These are phyloP conservation scores for Corythornis vintsioides DNA, from an alignment of 2,113 vertebrate species.

Conservation along the genomic window DNA sequence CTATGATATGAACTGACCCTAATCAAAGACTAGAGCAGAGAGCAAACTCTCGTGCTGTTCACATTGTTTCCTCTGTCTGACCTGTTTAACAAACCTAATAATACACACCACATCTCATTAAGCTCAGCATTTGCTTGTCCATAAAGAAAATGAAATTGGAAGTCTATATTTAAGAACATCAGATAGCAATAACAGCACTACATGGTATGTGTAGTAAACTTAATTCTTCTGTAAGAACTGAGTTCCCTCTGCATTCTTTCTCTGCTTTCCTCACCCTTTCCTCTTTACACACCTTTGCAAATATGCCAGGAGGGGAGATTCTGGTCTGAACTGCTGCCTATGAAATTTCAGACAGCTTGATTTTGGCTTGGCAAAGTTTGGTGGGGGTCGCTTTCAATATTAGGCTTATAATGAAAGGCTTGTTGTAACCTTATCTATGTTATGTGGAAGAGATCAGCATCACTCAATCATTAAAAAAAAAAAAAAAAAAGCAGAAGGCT, in stretches of 20 bases:
- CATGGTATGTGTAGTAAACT: neutral
- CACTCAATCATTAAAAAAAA: neutral
- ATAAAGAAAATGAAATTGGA: neutral
- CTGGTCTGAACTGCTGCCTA: conserved; percentile 12
- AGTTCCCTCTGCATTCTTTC: neutral
- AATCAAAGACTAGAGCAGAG: conserved; percentile 9
- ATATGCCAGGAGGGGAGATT: neutral
- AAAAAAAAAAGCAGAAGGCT: neutral
- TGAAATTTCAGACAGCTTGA: conserved; percentile 49
- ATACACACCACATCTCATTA: conserved; percentile 19
- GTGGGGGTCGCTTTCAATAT: neutral
- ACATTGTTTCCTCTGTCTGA: neutral
- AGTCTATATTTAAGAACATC: neutral
- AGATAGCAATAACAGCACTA: neutral
- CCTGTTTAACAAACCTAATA: conserved; percentile 25
- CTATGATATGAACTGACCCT: conserved; percentile 8
- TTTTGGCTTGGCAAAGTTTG: conserved; percentile 34
- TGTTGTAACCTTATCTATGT: conserved; percentile 58
- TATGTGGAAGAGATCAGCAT: conserved; percentile 42
- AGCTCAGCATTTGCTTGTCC: neutral
- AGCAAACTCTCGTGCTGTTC: conserved; percentile 13
- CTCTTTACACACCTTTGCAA: conserved; percentile 24
- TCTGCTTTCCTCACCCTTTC: neutral
- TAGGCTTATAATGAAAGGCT: conserved; percentile 44
- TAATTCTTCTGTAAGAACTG: neutral